These are phyloP conservation scores for Tiphia femorata DNA, from an alignment of 2,888 invertebrate genomes.

Conservation along the genomic window DNA sequence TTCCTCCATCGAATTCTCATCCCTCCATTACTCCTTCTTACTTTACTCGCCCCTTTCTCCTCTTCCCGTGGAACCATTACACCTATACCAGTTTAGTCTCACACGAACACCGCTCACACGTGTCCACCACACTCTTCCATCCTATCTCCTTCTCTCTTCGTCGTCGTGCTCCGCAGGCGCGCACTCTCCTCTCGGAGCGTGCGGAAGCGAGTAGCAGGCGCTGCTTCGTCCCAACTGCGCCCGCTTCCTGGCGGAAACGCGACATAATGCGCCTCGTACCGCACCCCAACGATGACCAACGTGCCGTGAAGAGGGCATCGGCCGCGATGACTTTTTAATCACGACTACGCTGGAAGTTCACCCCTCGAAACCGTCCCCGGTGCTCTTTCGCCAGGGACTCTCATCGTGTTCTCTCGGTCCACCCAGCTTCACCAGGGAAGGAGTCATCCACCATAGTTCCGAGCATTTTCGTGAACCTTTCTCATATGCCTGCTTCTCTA, in stretches of 20 bases:
- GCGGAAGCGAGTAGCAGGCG: slow-evolving; percentile 41
- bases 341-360: slow-evolving; percentile 37
- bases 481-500: no score
- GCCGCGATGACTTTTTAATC: slow-evolving; percentile 50
- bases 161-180: not conserved
- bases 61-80: not conserved
- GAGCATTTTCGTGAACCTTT: no score
- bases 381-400: slow-evolving; percentile 28
- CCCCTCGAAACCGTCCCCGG: slow-evolving; percentile 32
- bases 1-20: not conserved
- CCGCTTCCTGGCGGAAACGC: slow-evolving; percentile 49
- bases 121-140: not conserved
- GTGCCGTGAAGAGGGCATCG: slow-evolving; percentile 50
- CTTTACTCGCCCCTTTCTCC: not conserved
- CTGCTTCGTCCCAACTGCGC: slow-evolving; percentile 41
- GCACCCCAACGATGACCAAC: slow-evolving; percentile 50
- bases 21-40: not conserved
- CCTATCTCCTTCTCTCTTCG: not conserved
- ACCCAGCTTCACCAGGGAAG: no score
- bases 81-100: not conserved
- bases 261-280: slow-evolving; percentile 46
- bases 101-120: not conserved
- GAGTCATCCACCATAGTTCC: no score
- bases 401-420: no score
- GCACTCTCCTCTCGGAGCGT: slow-evolving; percentile 10